These are phyloP conservation scores for Ptilorrhoa leucosticta DNA, from an alignment of 2,113 vertebrate species.

Conservation along the genomic window DNA sequence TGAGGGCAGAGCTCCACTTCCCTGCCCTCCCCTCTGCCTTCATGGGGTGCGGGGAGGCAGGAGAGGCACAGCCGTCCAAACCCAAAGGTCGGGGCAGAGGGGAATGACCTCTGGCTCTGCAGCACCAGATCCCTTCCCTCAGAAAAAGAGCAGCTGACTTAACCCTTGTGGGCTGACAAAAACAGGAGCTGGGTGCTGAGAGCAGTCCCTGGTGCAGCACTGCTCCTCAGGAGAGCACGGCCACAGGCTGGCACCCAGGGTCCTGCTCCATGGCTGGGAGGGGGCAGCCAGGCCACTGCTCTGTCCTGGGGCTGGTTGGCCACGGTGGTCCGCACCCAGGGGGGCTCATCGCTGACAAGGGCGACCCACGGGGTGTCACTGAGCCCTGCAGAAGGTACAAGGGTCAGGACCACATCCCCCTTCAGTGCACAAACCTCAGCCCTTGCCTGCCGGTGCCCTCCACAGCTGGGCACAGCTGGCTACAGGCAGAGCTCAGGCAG, in stretches of 20 bases:
- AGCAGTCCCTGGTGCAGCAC: too few relatives aligned
- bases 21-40: neutral
- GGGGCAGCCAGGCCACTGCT: neutral
- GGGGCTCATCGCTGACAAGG: neutral
- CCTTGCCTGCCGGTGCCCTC: neutral
- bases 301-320: neutral
- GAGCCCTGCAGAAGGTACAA: neutral
- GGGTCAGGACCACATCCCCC: neutral
- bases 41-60: neutral
- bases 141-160: neutral
- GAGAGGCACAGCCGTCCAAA: neutral
- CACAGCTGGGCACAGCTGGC: neutral
- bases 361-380: neutral
- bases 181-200: neutral
- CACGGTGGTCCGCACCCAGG: fast-evolving
- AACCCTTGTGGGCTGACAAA: neutral
- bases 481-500: neutral
- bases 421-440: neutral
- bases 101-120: neutral
- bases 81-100: neutral
- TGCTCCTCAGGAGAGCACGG: too few relatives aligned
- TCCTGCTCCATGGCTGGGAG: fast-evolving
- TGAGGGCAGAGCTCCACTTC: neutral
- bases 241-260: neutral
- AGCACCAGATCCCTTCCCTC: neutral